A percentile compares a stretch with the other conserved stretches of the same genome.
Conservation (phyloP, 2,797 vertebrate species). For the Orestias chungarensis region DNA sequence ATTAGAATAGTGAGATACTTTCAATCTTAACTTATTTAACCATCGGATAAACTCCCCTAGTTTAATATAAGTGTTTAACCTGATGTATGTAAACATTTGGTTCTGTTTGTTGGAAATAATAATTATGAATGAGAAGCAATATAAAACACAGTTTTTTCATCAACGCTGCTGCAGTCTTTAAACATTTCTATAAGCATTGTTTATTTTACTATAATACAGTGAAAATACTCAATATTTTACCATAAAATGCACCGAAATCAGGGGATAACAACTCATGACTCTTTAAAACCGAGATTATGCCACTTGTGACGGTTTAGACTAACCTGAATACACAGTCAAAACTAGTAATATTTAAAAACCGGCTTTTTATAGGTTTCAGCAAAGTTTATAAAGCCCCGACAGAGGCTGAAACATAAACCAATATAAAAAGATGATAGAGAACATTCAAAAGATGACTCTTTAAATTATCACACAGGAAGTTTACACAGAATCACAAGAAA, state of each 20-base stretch:
- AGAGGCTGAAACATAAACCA: neutral
- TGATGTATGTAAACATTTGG: neutral
- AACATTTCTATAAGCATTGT: neutral
- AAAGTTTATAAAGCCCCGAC: neutral
- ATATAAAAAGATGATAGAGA: neutral
- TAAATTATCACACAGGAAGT: conserved; percentile 4
- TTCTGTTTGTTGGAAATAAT: neutral
- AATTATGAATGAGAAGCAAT: neutral
- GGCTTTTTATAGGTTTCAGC: neutral
- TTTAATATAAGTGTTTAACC: neutral
- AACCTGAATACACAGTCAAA: neutral
- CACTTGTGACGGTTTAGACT: neutral
- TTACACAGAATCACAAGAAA: conserved; percentile 87
- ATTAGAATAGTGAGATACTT: too few relatives aligned
- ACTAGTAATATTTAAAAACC: neutral
- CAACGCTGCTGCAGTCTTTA: neutral
- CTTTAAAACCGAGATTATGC: neutral
- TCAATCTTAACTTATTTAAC: neutral
- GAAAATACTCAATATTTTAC: neutral
- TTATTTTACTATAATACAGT: neutral
- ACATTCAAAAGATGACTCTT: neutral
- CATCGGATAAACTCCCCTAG: neutral
- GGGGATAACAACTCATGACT: neutral
- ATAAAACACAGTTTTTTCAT: neutral
- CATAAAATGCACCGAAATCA: neutral